These are phyloP conservation scores for Monomorium pharaonis DNA, from an alignment of 1,140 invertebrate species.

Conservation along the genomic window DNA sequence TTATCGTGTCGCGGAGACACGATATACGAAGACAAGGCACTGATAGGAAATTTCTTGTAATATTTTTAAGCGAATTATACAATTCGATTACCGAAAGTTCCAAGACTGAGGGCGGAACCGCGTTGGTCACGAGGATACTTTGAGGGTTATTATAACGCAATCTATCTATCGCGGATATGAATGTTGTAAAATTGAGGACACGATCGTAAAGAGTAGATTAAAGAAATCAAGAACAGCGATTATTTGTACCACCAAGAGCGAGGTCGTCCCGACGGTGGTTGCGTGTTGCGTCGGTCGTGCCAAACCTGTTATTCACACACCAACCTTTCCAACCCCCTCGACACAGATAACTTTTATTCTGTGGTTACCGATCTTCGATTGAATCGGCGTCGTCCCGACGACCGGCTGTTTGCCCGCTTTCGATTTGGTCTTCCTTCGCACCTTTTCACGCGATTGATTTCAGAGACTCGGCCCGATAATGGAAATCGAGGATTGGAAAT, in stretches of 20 bases:
- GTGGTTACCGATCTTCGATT: constrained; percentile 79
- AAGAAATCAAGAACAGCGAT: constrained; percentile 62
- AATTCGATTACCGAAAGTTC: not conserved
- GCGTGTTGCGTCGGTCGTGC: constrained; percentile 79
- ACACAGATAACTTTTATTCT: constrained; percentile 83
- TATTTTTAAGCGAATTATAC: not conserved
- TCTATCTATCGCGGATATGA: not conserved
- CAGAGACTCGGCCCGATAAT: not conserved
- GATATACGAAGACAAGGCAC: not conserved
- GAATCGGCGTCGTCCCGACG: constrained; percentile 76
- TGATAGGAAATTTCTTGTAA: not conserved
- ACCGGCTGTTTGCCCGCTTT: constrained; percentile 69
- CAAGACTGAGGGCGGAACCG: not conserved
- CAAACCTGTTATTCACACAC: constrained; percentile 81
- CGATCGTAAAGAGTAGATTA: not conserved
- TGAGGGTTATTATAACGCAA: not conserved
- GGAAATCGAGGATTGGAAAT: not conserved
- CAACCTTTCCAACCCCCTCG: constrained; percentile 77
- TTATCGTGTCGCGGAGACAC: not conserved
- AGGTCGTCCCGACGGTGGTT: constrained; percentile 79
- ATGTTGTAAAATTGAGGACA: not conserved
- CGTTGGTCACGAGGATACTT: not conserved
- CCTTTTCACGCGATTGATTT: constrained; percentile 37
- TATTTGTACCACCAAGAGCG: constrained; percentile 84
- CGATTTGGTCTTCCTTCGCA: constrained; percentile 49